phyloP scores from a whole-genome alignment of 2,113 vertebrate species.

The human (Homo sapiens) region GRCh38 chr3:128099001-128099500 shows the following conservation, averaged over 20 bases:
- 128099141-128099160: not conserved
- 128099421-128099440: not conserved
- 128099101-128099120: not conserved
- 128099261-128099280: not conserved
- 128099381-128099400: not conserved
- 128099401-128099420: not conserved
- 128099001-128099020: not conserved
- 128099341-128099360: not conserved
- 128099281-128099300: not conserved
- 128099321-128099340: not conserved
- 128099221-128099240: not conserved
- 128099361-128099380: not conserved
- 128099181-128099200: not conserved
- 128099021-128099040: no score
- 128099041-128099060: not conserved
- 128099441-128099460: no score
- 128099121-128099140: not conserved
- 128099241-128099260: not conserved
- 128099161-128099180: not conserved
- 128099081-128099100: not conserved
- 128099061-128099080: not conserved
- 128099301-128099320: not conserved
- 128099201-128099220: not conserved
- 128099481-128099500: not conserved
- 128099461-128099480: rapidly evolving